A percentile compares a stretch with the other conserved stretches of the same genome.
These are phyloP conservation scores for Montipora cactus DNA, from an alignment of 64 coral and sea anemone genomes.

Conservation along the genomic window DNA sequence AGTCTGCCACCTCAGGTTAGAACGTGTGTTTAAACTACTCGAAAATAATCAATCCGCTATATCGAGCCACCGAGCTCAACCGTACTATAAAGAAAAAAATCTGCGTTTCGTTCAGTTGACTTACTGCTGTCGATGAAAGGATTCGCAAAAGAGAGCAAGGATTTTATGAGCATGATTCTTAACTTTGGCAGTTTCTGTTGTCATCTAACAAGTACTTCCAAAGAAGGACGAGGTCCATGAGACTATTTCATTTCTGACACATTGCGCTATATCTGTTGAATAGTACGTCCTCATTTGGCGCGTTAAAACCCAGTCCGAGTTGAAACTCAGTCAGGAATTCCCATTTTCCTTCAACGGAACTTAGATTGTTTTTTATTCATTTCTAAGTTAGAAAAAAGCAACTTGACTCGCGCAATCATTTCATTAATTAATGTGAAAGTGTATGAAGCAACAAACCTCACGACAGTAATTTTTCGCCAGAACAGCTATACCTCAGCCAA, in stretches of 20 bases:
- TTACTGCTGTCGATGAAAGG: neutral
- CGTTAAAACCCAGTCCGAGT: neutral
- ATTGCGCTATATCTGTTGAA: conserved; percentile 12
- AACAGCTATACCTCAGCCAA: no score
- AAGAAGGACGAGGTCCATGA: neutral
- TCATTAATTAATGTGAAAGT: conserved; percentile 37
- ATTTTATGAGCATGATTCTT: neutral
- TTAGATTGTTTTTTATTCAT: neutral
- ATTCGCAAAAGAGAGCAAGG: neutral
- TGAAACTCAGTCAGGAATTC: neutral
- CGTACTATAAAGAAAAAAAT: neutral
- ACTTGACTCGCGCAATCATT: conserved; percentile 32
- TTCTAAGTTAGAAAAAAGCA: conserved; percentile 1
- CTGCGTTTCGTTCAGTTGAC: neutral
- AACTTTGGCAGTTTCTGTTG: neutral
- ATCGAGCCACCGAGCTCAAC: neutral
- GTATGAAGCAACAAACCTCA: conserved; percentile 17
- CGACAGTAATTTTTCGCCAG: neutral
- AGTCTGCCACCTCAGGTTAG: conserved; percentile 21
- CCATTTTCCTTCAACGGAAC: neutral
- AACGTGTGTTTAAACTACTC: conserved; percentile 33
- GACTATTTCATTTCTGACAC: neutral
- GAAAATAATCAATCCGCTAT: neutral
- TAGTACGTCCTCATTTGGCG: neutral
- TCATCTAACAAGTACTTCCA: neutral